Base-by-base conservation (phyloP, 2,888 invertebrate species). In the Agrotis ipsilon region DNA sequence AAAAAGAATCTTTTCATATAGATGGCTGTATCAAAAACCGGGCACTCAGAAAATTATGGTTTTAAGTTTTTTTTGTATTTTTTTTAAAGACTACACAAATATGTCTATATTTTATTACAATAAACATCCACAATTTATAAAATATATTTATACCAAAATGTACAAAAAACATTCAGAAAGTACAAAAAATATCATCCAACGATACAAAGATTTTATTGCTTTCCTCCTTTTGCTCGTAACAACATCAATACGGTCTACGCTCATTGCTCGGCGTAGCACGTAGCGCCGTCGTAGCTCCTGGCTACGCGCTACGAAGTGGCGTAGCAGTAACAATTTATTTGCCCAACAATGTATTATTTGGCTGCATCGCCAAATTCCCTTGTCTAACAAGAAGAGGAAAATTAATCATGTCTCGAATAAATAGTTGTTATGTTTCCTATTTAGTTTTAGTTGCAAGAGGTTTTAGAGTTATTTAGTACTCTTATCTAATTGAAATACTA, bases 291-390 rank as follows among this genome's bases (percentile, higher is more conserved):
- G 73, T 74, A 85, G 84, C 82, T 57, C 49, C 55, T 32, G 65
- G 82, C 85, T 84, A 84, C 84, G 61, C 57, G 83, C 86, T 85
- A 84, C 84, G 84, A 75, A 73, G 51, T 58, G 51, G 57, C 82
- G 73, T 70, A 70, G 51, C 63, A 19, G 48, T 59, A 18, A 65
- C 51, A 72, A 75, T 80, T 80, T 78, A 67, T 72, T 59, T 61
- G 16, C 51, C 71, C 24, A 71, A 63, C 24, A 71, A 63, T 54
- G 51, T 75, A 67, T 73, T 78, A 79, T 60, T 76, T 72, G 67
- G 73, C 72, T 66, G 69, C 68, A 82, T 46, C 61, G 67, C 68
- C 72, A 72, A 78, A 72, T 72, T 71, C n/a, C 45, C 52, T 52
- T 64, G 55, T 71, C 51, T 58, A 32, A 78, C 58, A 72, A 64